phyloP scores from a whole-genome alignment of 2,113 vertebrate genomes.

The Crotophaga sulcirostris region DNA sequence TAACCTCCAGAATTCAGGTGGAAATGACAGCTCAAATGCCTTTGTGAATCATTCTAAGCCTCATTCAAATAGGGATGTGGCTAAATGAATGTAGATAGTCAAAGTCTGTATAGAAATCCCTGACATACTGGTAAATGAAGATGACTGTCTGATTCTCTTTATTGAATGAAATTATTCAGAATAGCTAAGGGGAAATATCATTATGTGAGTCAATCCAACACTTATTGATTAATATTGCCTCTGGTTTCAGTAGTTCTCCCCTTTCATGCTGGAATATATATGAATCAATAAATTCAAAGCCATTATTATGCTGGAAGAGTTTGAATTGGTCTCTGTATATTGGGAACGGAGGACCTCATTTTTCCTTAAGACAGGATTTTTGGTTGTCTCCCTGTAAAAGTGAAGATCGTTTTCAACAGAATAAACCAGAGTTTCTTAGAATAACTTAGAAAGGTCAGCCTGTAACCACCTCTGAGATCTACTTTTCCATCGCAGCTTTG shows the following conservation, averaged over 20 bases:
- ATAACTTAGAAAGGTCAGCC: background rate
- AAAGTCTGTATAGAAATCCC: background rate
- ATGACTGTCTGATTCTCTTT: background rate
- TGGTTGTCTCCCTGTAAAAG: background rate
- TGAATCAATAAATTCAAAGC: background rate
- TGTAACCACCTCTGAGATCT: background rate
- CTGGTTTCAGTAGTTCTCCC: background rate
- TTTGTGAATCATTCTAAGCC: slow-evolving; percentile 17
- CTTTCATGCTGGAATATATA: background rate
- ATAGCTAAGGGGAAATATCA: slow-evolving; percentile 10
- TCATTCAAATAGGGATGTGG: background rate
- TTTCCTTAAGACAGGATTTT: background rate
- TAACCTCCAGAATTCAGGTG: background rate
- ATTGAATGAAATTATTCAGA: slow-evolving; percentile 41
- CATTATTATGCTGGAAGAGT: background rate
- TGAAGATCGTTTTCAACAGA: background rate
- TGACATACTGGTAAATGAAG: slow-evolving; percentile 35
- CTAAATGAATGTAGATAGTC: slow-evolving; percentile 21
- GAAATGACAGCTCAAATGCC: background rate
- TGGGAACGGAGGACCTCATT: background rate
- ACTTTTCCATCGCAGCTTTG: background rate
- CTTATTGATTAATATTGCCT: background rate
- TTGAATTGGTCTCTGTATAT: background rate
- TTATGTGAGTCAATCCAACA: background rate
- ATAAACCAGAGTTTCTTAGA: background rate